Evolutionary conservation across 2,113 vertebrate species (phyloP).

Genomic region (Tinamus guttatus): DNA sequence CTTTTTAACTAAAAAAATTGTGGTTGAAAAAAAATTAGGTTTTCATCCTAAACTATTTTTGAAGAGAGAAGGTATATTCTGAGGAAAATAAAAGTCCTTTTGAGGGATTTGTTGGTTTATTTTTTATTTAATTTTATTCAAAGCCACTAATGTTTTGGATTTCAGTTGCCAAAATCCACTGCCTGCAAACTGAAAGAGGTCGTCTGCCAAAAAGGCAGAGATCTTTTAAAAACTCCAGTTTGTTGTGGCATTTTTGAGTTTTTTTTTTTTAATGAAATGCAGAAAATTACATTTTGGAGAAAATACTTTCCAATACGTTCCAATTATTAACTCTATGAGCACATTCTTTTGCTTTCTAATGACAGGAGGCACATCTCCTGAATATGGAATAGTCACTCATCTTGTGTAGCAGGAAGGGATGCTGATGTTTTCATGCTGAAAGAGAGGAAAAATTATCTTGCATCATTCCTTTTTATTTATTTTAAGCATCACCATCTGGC

Average conservation of each 20-base stretch:
- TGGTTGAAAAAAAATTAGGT: neutral
- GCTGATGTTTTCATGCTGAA: neutral
- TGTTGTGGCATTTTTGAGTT: neutral
- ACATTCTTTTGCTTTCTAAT: neutral
- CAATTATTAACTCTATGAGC: neutral
- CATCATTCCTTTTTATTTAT: neutral
- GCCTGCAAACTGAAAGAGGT: neutral
- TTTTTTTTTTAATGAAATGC: neutral
- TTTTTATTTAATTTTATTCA: neutral
- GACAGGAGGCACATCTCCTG: neutral
- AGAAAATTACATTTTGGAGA: neutral
- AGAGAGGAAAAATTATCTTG: neutral
- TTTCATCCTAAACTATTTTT: neutral
- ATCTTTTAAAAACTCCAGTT: neutral
- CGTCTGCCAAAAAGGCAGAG: neutral
- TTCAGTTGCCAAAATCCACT: neutral
- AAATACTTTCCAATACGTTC: neutral
- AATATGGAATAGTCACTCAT: neutral
- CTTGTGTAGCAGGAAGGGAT: neutral
- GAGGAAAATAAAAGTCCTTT: neutral
- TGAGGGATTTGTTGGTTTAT: neutral
- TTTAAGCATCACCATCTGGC: slow-evolving; percentile 51
- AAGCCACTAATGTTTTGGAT: neutral
- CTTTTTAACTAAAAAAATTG: neutral
- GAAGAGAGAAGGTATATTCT: neutral